These are phyloP conservation scores for Latrodectus hesperus DNA, from an alignment of 2,888 invertebrate species.

Conservation along the genomic window DNA sequence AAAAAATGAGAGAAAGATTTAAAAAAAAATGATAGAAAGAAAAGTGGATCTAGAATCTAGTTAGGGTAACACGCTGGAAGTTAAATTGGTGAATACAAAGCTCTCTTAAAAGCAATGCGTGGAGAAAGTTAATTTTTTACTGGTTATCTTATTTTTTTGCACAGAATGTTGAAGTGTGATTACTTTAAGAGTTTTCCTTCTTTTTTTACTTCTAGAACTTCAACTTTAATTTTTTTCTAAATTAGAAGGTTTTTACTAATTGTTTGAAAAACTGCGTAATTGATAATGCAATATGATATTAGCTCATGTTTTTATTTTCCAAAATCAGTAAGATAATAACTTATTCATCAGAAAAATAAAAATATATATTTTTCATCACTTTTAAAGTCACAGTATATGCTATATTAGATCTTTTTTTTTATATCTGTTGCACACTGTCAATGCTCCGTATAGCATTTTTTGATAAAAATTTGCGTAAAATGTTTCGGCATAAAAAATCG, in stretches of 20 bases:
- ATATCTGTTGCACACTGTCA: no score
- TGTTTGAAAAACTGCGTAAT: background rate
- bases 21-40: slow-evolving; percentile 12
- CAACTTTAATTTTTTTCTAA: background rate
- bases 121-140: background rate
- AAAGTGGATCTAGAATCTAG: slow-evolving; percentile 43
- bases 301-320: no score
- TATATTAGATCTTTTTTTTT: no score
- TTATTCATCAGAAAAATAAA: no score
- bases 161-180: background rate
- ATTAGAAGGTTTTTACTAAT: background rate
- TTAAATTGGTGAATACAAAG: slow-evolving; percentile 50
- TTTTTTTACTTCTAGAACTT: background rate
- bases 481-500: no score
- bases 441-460: no score
- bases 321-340: no score
- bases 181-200: background rate
- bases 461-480: no score
- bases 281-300: no score
- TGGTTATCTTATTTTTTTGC: background rate
- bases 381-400: no score
- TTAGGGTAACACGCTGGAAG: slow-evolving; percentile 60
- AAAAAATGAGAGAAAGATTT: slow-evolving; percentile 23
- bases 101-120: slow-evolving; percentile 42
- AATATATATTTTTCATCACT: no score